phyloP scores from a whole-genome alignment of 2,888 invertebrate species.

The Pharmacophagus antenor region DNA sequence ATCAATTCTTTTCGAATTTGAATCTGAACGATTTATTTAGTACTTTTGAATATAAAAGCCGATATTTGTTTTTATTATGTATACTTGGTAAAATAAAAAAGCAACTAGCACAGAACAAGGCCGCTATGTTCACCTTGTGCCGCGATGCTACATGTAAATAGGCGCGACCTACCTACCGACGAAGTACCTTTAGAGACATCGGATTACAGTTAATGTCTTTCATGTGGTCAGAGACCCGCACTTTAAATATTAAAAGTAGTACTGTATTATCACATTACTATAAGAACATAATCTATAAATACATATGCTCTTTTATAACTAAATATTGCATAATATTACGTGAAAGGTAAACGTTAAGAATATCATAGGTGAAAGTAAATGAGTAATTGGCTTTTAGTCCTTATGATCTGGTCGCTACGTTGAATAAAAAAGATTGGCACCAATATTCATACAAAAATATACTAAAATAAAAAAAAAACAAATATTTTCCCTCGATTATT shows the following conservation, averaged over 20 bases:
- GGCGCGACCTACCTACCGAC: neutral
- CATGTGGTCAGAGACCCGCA: too few species aligned
- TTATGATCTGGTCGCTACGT: too few species aligned
- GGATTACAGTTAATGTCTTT: neutral
- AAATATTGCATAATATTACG: too few species aligned
- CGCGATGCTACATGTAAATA: neutral
- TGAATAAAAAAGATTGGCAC: too few species aligned
- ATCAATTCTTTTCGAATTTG: conserved; percentile 28
- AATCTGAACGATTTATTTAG: conserved; percentile 14
- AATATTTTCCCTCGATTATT: conserved; percentile 35
- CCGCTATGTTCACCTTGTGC: neutral
- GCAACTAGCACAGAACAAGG: neutral
- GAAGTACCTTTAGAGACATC: neutral
- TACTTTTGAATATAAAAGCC: conserved; percentile 13
- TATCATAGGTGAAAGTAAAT: too few species aligned
- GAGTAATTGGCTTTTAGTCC: too few species aligned
- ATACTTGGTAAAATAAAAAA: neutral
- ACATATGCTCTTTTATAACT: too few species aligned
- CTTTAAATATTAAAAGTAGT: too few species aligned
- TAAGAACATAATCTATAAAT: too few species aligned
- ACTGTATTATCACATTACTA: too few species aligned
- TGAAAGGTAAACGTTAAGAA: too few species aligned
- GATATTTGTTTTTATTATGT: neutral
- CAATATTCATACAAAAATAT: neutral
- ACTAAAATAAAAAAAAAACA: neutral